These are phyloP conservation scores for Ditula angustiorana DNA, from an alignment of 2,888 invertebrate genomes.

Conservation along the genomic window DNA sequence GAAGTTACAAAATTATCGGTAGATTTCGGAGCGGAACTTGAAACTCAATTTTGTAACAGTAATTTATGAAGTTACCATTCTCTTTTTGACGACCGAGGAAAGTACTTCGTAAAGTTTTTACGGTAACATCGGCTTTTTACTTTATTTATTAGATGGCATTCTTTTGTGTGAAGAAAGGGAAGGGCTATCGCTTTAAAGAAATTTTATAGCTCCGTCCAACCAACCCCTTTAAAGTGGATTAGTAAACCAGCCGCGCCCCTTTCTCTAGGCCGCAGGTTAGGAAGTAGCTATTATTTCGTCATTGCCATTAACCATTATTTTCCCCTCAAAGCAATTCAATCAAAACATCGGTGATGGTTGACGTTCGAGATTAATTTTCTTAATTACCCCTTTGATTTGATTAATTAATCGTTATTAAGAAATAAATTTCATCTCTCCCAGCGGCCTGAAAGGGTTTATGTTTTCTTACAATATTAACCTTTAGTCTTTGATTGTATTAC, in stretches of 20 bases:
- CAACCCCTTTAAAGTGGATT: constrained; percentile 35
- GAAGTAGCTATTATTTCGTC: constrained; percentile 20
- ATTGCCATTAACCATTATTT: constrained; percentile 24
- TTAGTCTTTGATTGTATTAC: no score
- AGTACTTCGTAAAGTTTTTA: constrained; percentile 16
- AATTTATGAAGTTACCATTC: not conserved
- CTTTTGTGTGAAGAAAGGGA: constrained; percentile 8
- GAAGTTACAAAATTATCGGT: not conserved
- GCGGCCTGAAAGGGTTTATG: not conserved
- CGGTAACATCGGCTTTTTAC: constrained; percentile 12
- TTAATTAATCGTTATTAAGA: constrained; percentile 26
- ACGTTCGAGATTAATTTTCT: constrained; percentile 31
- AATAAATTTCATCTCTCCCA: not conserved
- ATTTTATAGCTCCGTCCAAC: constrained; percentile 27
- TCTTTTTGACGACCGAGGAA: constrained; percentile 12
- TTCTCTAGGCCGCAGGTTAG: not conserved
- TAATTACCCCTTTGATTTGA: constrained; percentile 23
- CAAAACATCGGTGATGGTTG: constrained; percentile 30
- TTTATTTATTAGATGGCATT: constrained; percentile 25
- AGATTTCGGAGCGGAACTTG: not conserved
- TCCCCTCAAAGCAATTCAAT: constrained; percentile 22
- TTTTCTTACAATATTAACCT: no score
- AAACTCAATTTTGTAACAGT: not conserved
- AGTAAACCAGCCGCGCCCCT: constrained; percentile 24
- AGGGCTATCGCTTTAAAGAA: constrained; percentile 20